These are phyloP conservation scores for Paralichthys olivaceus DNA, from an alignment of 2,113 vertebrate species.

Conservation along the genomic window DNA sequence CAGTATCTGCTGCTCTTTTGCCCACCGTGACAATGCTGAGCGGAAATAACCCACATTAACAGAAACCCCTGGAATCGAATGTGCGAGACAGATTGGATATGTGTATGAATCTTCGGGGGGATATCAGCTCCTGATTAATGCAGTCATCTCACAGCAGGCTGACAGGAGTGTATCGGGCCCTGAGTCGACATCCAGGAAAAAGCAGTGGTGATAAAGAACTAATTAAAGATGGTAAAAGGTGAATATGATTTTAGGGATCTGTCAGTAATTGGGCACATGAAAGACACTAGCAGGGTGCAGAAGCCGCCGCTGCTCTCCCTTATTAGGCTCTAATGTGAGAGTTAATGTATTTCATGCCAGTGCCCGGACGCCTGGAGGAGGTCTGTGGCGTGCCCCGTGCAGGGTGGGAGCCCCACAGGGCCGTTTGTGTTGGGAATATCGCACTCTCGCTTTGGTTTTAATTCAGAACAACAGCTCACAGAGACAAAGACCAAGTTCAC, in stretches of 20 bases:
- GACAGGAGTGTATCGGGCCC: constrained; percentile 50
- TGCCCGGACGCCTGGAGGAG: constrained; percentile 72
- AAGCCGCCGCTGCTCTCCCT: constrained; percentile 81
- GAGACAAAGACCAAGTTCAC: constrained; percentile 57
- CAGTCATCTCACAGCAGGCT: constrained; percentile 59
- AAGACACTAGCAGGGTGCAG: constrained; percentile 85
- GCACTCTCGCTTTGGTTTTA: constrained; percentile 64
- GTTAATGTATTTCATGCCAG: constrained; percentile 85
- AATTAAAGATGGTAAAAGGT: constrained; percentile 90
- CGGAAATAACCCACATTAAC: constrained; percentile 52
- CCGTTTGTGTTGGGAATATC: constrained; percentile 68
- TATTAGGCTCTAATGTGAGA: constrained; percentile 91
- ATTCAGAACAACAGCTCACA: constrained; percentile 62
- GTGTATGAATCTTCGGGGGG: constrained; percentile 48
- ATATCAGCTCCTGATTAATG: constrained; percentile 68
- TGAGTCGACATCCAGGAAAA: constrained; percentile 79
- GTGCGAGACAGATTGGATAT: constrained; percentile 50
- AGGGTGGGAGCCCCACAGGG: constrained; percentile 71
- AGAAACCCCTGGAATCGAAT: constrained; percentile 50
- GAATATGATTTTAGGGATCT: constrained; percentile 89
- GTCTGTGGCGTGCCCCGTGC: constrained; percentile 46
- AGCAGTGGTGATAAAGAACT: constrained; percentile 86
- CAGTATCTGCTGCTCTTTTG: constrained; percentile 18
- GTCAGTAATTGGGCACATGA: constrained; percentile 92
- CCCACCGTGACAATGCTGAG: constrained; percentile 35